phyloP scores from a whole-genome alignment of 2,888 invertebrate genomes.

The Drosophila cracens region DNA sequence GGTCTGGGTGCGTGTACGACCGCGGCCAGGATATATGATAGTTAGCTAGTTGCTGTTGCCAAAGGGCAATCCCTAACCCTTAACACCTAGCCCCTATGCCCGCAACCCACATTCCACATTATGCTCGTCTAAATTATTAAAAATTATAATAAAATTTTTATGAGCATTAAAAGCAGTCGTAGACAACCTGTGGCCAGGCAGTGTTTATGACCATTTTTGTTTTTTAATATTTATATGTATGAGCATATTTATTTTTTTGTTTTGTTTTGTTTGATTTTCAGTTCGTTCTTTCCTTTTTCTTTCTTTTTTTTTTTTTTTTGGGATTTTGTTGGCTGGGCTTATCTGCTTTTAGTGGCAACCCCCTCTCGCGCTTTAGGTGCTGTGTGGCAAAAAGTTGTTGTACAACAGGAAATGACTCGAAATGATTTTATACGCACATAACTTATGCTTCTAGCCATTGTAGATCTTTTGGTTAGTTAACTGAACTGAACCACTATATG shows the following conservation, averaged over 20 bases:
- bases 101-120: constrained; percentile 1
- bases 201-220: constrained; percentile 25
- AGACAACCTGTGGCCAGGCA: constrained; percentile 27
- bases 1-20: constrained; percentile 22
- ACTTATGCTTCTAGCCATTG: constrained; percentile 61
- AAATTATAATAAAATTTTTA: constrained; percentile 77
- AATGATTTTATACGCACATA: constrained; percentile 66
- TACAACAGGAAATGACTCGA: constrained; percentile 74
- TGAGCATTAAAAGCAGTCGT: constrained; percentile 68
- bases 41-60: constrained; percentile 32
- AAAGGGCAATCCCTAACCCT: neutral
- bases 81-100: neutral
- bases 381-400: constrained; percentile 50
- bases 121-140: constrained; percentile 67
- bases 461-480: constrained; percentile 66
- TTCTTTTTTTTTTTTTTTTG: neutral
- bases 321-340: constrained; percentile 9
- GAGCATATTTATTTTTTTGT: constrained; percentile 5
- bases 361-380: constrained; percentile 1
- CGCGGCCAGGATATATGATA: constrained; percentile 29
- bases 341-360: constrained; percentile 40
- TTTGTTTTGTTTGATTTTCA: constrained; percentile 3
- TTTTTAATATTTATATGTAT: neutral
- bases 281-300: neutral
- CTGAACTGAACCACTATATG: constrained; percentile 33